phyloP scores from a whole-genome alignment of 2,888 invertebrate genomes.

The Elegia similella region DNA sequence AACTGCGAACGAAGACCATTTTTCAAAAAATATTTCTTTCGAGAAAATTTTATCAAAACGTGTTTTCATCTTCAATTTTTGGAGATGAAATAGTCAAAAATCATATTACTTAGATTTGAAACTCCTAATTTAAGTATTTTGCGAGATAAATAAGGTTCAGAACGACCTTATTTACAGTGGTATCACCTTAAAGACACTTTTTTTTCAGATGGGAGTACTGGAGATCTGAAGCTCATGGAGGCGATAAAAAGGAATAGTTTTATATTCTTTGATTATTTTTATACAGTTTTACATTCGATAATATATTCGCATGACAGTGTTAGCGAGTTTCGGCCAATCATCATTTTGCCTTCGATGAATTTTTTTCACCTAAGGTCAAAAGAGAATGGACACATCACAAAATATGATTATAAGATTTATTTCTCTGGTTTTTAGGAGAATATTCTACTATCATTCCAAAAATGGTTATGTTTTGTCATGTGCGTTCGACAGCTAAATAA shows the following conservation, averaged over 20 bases:
- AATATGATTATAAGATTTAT: neutral
- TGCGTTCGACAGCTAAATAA: neutral
- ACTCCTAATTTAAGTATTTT: no score
- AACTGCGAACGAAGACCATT: no score
- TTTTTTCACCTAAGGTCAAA: neutral
- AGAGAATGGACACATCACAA: neutral
- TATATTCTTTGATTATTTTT: conserved; percentile 15
- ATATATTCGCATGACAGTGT: neutral
- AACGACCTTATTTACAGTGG: no score
- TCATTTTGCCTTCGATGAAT: neutral
- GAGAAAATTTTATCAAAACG: no score
- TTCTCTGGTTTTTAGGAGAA: neutral
- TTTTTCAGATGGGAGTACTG: conserved; percentile 8
- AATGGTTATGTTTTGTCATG: neutral
- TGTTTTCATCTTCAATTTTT: no score
- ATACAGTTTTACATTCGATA: conserved; percentile 15
- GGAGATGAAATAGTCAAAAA: no score
- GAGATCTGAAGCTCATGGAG: conserved; percentile 3
- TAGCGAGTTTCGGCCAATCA: neutral
- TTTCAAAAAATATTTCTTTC: no score
- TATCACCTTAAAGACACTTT: no score
- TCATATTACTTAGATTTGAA: no score
- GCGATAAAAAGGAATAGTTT: conserved; percentile 13
- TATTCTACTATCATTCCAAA: neutral
- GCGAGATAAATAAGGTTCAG: no score